Base-by-base conservation (phyloP, 2,113 vertebrate species). In the Hyaena hyaena region DNA sequence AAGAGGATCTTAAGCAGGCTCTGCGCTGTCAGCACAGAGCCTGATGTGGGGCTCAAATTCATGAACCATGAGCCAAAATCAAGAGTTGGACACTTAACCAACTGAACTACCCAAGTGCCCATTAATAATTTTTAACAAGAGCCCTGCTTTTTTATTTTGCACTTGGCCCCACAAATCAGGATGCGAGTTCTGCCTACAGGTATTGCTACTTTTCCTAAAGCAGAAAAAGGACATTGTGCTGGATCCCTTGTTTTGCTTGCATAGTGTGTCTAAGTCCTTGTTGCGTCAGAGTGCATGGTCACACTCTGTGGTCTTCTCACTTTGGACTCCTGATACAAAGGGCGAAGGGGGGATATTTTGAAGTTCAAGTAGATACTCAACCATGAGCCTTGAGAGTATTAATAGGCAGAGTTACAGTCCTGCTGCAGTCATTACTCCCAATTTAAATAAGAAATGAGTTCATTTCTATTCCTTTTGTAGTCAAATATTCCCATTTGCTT, bases 371-470 rank as follows among this genome's bases (percentile, higher is more conserved):
- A 69, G 82, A 86, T 93, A 89, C 24, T 73, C 66, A 79, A 23
- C 31, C 87, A 24, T 96, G 5, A 66, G 10, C 69, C 71, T 39
- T 53, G 80, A 95, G 74, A 50, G 24, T 82, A 43, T 84, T 77
- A 61, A 19, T 61, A 45, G 26, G 26, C 43, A 66, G 39, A 86
- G 45, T 73, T 89, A 74, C 4, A 63, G 31, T 68, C 65, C 84
- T 66, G 65, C 69, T 76, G 63, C 58, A 31, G 10, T 55, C 87
- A 33, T 82, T 87, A 94, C 28, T 79, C 85, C 73, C 79, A 95
- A 33, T 79, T 85, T 43, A 96, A 97, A 81, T 71, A 82, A 95
- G 55, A 77, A 53, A 61, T 53, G n/a, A 89, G 53, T 88, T 95
- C 33, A 53, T 86, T 69, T 93, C 48, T 96, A 15, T 93, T 96